Evolutionary conservation across 2,797 vertebrate genomes (phyloP).

Genomic region (Harpagifer antarcticus): DNA sequence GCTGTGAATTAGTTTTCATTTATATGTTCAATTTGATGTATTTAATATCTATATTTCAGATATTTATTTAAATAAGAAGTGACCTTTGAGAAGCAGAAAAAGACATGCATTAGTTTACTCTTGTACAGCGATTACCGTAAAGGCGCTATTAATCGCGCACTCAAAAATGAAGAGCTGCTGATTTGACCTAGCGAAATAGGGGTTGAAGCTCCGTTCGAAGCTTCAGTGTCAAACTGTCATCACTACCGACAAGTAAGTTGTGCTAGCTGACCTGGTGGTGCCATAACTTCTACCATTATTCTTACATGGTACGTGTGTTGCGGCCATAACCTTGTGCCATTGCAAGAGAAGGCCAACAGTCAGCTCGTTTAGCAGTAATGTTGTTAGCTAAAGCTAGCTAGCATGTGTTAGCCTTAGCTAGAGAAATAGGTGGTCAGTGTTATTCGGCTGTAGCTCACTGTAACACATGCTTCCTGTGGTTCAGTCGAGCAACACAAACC

Average conservation of each 20-base stretch:
- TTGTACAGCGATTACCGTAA: no score
- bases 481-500: fast-evolving
- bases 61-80: no score
- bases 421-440: not conserved
- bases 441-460: not conserved
- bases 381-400: slow-evolving; percentile 3
- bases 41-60: no score
- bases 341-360: not conserved
- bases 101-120: no score
- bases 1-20: no score
- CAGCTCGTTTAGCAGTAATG: not conserved
- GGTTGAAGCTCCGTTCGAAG: no score
- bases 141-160: no score
- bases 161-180: no score
- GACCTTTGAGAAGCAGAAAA: no score
- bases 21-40: no score
- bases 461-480: not conserved
- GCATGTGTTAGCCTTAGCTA: not conserved
- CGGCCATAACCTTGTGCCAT: not conserved
- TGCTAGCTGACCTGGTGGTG: not conserved
- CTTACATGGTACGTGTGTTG: slow-evolving; percentile 13
- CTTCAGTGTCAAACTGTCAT: no score
- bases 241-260: slow-evolving; percentile 50
- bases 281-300: not conserved
- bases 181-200: no score